Evolutionary conservation across 2,888 invertebrate genomes (phyloP).

Genomic region (Panopea generosa): DNA sequence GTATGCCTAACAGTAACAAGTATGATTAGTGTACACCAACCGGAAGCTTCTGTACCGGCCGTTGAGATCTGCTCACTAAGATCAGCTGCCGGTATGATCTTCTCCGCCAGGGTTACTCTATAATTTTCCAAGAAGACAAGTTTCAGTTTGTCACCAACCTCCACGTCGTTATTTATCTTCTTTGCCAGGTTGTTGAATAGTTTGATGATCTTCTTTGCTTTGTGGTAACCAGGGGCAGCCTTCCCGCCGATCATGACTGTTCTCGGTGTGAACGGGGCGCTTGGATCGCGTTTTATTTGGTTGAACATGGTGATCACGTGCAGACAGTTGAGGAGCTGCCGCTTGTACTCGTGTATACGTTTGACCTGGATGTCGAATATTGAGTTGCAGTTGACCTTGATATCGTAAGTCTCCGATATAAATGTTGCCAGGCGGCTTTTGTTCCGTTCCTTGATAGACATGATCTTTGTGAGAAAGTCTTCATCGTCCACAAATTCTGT

Average conservation of each 20-base stretch:
- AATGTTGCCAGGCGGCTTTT: slow-evolving; percentile 94
- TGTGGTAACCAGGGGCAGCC: slow-evolving; percentile 98
- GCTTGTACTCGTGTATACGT: slow-evolving; percentile 99
- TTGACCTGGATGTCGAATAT: slow-evolving; percentile 98
- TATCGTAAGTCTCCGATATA: slow-evolving; percentile 94
- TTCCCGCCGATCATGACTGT: slow-evolving; percentile 96
- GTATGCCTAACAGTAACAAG: no score
- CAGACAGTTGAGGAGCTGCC: slow-evolving; percentile 97
- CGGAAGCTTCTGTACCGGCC: slow-evolving; percentile 98
- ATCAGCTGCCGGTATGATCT: slow-evolving; percentile 99
- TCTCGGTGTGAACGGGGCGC: slow-evolving; percentile 92
- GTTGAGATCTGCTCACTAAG: slow-evolving; percentile 99
- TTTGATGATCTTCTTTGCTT: slow-evolving; percentile 97
- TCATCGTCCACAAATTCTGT: slow-evolving; percentile 90
- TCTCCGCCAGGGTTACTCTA: slow-evolving; percentile 98
- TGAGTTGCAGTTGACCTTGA: slow-evolving; percentile 95
- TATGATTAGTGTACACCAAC: slow-evolving; percentile 1
- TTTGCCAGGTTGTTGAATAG: slow-evolving; percentile 96
- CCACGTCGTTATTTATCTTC: slow-evolving; percentile 99
- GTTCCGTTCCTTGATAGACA: slow-evolving; percentile 97
- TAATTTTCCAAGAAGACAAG: slow-evolving; percentile 99
- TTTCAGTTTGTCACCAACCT: slow-evolving; percentile 96
- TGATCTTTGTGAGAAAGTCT: slow-evolving; percentile 94
- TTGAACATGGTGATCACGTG: slow-evolving; percentile 97
- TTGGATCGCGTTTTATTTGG: slow-evolving; percentile 97